Percentiles rank a stretch among this genome's conserved stretches.
These are phyloP conservation scores for Lamellibrachia satsuma DNA, from an alignment of 2,888 invertebrate genomes.

Conservation along the genomic window DNA sequence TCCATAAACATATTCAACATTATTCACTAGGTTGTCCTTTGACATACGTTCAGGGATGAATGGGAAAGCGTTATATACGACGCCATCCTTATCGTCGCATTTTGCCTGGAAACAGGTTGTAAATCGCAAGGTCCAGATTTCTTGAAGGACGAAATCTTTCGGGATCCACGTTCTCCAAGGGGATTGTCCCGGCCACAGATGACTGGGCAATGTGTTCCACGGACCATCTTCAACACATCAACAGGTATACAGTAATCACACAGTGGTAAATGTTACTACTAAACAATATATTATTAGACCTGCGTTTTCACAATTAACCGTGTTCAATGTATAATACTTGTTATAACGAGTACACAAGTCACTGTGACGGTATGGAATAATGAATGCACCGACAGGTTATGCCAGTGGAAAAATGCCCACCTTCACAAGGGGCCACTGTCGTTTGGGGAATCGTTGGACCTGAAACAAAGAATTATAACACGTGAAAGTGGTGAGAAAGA, in stretches of 20 bases:
- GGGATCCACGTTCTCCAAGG: neutral
- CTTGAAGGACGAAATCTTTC: neutral
- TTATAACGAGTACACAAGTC: too few relatives aligned
- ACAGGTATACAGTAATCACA: neutral
- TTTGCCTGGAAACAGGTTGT: slow-evolving; percentile 2
- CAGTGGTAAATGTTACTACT: too few relatives aligned
- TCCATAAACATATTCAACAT: too few relatives aligned
- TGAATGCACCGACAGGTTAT: neutral
- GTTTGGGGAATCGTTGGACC: neutral
- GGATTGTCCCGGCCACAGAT: neutral
- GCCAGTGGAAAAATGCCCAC: neutral
- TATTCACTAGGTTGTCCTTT: too few relatives aligned
- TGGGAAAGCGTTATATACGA: neutral
- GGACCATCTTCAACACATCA: neutral
- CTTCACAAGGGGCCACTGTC: neutral
- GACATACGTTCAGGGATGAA: neutral
- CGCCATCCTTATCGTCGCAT: neutral
- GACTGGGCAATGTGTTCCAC: neutral
- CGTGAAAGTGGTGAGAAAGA: neutral
- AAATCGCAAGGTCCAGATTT: neutral
- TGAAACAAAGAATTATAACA: neutral
- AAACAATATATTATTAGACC: too few relatives aligned
- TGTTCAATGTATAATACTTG: too few relatives aligned
- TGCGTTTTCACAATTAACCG: too few relatives aligned
- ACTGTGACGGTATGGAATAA: neutral